Evolutionary conservation across 2,797 vertebrate genomes (phyloP).

Genomic region (Takifugu rubripes): DNA sequence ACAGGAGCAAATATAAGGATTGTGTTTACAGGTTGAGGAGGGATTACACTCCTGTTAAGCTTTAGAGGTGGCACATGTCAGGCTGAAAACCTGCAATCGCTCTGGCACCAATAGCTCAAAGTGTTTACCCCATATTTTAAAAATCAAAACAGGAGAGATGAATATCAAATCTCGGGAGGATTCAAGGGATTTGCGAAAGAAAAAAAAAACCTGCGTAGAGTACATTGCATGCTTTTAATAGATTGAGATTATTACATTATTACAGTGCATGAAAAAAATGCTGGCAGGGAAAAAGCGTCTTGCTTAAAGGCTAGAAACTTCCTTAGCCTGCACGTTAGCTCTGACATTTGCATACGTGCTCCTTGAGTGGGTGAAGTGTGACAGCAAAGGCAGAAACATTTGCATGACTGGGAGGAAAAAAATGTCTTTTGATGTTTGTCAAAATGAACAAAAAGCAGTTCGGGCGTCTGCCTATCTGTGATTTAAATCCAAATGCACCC

Average conservation of each 20-base stretch:
- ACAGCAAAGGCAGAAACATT: neutral
- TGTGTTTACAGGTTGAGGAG: constrained; percentile 12
- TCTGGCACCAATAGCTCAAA: neutral
- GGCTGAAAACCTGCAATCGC: constrained; percentile 2
- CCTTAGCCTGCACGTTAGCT: neutral
- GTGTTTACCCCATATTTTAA: constrained; percentile 1
- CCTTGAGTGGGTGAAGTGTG: constrained; percentile 2
- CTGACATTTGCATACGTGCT: neutral
- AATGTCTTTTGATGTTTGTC: constrained; percentile 3
- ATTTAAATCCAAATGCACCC: constrained; percentile 19
- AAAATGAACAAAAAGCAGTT: constrained; percentile 11
- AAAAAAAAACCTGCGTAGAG: neutral
- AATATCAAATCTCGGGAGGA: constrained; percentile 1
- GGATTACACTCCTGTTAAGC: constrained; percentile 17
- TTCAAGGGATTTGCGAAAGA: neutral
- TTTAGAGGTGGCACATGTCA: constrained; percentile 13
- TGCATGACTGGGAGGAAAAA: constrained; percentile 8
- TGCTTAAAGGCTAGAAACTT: neutral
- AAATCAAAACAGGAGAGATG: neutral
- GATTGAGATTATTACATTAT: no score
- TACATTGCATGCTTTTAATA: no score
- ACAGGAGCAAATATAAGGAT: neutral
- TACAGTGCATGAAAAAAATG: neutral
- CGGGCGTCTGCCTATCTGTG: constrained; percentile 20
- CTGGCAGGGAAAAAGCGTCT: neutral